Base-by-base conservation (phyloP, 2,888 invertebrate species). In the Parnassius apollo region DNA sequence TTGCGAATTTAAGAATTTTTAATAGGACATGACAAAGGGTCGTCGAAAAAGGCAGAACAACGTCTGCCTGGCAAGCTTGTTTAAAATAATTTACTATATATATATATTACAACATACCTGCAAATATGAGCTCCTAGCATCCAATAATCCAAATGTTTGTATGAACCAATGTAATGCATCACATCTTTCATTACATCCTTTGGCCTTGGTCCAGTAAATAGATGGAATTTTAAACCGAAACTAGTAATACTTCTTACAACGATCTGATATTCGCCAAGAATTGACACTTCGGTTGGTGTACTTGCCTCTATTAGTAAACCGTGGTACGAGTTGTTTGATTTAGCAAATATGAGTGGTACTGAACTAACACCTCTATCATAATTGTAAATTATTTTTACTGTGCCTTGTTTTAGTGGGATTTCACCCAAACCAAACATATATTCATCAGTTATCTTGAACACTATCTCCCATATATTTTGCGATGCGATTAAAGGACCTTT, bases 401-500 rank as follows among this genome's bases (percentile, higher is more conserved):
- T 82, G 13, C 78, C 79, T 49, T 68, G 67, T 57, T 66, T 79
- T 0, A 93, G 68, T 12, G 90, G 86, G 61, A 93, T 81, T 71
- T 92, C 88, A 22, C 93, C 93, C 2, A 94, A 77, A 0, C 94
- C 94, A 65, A 91, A 94, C 72, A 94, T 82, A 0, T 85, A 78
- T 61, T 90, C 88, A 22, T 92, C 83, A 0, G 93, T 93, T 44
- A 94, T 70, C 67, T 86, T 88, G 18, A 94, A 85, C 0, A 92
- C 84, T 71, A 94, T 88, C 76, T 94, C 94, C 93, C 94, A 94
- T 70, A 94, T 94, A 52, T 91, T 83, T 25, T 93, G 80, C 0
- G 94, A 93, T 2, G 93, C 92, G 64, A 94, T 93, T 0, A 94
- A 68, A 0, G 94, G 94, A 0, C 94, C 94, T 66, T 87, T 81